Evolutionary conservation across 2,888 invertebrate species (phyloP).

Genomic region (Pyrocoelia pectoralis): DNA sequence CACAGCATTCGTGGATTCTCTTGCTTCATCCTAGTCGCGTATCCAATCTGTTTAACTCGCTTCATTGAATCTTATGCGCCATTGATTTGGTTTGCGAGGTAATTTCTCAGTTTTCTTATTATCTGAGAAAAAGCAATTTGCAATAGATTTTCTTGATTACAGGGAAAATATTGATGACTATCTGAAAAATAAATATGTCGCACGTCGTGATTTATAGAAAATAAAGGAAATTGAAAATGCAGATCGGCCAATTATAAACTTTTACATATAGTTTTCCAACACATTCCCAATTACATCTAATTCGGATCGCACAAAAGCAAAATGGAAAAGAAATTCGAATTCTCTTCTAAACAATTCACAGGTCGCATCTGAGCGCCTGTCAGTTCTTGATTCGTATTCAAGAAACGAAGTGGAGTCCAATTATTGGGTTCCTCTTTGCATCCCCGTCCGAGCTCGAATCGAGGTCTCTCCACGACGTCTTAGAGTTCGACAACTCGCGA

Average conservation of each 20-base stretch:
- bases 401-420: conserved; percentile 50
- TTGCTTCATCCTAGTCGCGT: conserved; percentile 55
- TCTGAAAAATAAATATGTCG: conserved; percentile 19
- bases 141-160: conserved; percentile 37
- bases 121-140: conserved; percentile 41
- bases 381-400: conserved; percentile 51
- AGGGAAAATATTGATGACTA: conserved; percentile 23
- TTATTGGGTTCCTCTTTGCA: conserved; percentile 51
- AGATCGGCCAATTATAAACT: conserved; percentile 30
- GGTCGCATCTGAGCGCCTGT: conserved; percentile 48
- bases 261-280: conserved; percentile 25
- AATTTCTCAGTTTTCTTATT: conserved; percentile 54
- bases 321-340: conserved; percentile 44
- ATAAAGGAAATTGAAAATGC: not conserved
- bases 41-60: conserved; percentile 59
- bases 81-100: conserved; percentile 56
- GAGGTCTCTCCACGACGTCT: conserved; percentile 37
- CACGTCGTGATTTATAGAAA: conserved; percentile 9
- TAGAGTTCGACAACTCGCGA: conserved; percentile 44
- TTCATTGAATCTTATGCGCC: conserved; percentile 59
- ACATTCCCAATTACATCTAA: conserved; percentile 41
- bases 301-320: conserved; percentile 35
- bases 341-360: conserved; percentile 46
- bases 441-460: conserved; percentile 39
- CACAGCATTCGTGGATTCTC: conserved; percentile 45